A percentile compares a stretch with the other conserved stretches of the same genome.
phyloP scores from a whole-genome alignment of 2,797 vertebrate species.

The Anguilla anguilla region DNA sequence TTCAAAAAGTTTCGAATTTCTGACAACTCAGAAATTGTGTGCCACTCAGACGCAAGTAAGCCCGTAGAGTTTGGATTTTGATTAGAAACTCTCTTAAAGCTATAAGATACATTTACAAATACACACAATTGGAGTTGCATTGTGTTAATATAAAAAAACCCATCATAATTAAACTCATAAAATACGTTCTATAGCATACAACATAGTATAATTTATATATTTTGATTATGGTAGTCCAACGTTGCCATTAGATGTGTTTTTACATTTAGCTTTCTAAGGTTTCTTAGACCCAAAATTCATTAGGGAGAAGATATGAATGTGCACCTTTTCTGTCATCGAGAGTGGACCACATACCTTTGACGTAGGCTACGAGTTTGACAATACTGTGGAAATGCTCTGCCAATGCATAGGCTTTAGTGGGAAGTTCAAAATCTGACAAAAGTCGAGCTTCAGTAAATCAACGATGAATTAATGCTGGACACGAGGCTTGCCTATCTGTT shows the following conservation, averaged over 20 bases:
- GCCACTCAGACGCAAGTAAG: not conserved
- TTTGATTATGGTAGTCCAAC: not conserved
- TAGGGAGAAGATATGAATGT: not conserved
- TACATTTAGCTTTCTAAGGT: not conserved
- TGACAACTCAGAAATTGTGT: not conserved
- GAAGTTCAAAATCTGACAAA: slow-evolving; percentile 36
- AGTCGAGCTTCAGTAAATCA: slow-evolving; percentile 11
- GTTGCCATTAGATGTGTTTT: not conserved
- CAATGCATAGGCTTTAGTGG: slow-evolving; percentile 33
- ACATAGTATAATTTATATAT: not conserved
- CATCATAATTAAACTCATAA: not conserved
- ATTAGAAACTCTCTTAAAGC: not conserved
- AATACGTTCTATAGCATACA: not conserved
- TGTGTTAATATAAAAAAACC: not conserved
- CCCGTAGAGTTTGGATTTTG: not conserved
- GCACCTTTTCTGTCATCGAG: not conserved
- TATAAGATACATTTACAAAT: not conserved
- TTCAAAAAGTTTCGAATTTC: not conserved
- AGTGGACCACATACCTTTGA: slow-evolving; percentile 33
- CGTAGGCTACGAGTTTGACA: slow-evolving; percentile 45
- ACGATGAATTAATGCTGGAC: slow-evolving; percentile 33
- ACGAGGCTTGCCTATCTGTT: slow-evolving; percentile 32
- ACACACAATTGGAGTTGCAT: not conserved
- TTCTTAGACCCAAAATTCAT: not conserved
- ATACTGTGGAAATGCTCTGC: not conserved